Evolutionary conservation across 2,888 invertebrate species (phyloP), one percentile per base, ranked within the genome.

Genomic region (Hyalella azteca): DNA sequence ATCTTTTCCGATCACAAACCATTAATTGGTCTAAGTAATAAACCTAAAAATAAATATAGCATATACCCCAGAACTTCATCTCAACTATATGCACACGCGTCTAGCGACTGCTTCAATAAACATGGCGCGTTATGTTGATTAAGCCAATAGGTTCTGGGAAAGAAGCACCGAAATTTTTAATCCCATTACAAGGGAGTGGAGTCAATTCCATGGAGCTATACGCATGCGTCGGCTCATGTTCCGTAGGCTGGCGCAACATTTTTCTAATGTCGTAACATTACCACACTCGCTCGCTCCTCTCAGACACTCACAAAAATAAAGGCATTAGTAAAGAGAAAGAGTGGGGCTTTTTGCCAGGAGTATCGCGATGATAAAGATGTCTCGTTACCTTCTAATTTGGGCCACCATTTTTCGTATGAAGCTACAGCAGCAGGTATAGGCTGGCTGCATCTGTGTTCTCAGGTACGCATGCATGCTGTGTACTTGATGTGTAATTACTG

Each of bases 291-390:
- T 66, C 32, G 66, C 66, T 66, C 66, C 66, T 66, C 66, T 66
- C 36, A 66, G 36, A 36, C 66, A 36, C 66, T 66, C 66, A 66
- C 66, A 66, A 66, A 66, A 66, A 66, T 66, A 66, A 66, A 66
- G 66, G 66, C 66, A 66, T 66, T 66, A 66, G 66, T 66, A 66
- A 66, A 66, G 66, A 66, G 66, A 66, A 66, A 66, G 36, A 66
- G 66, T 15, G 66, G 29, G 36, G 66, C 66, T 66, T 66, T 66
- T 66, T 66, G 66, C 66, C 36, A 32, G 39, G 66, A 66, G 66
- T 66, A 66, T 66, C 66, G 66, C 66, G 66, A 66, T 66, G 66
- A 66, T 66, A 66, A 66, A 66, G 66, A 66, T 66, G 66, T 66
- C 66, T 66, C 66, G 66, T 66, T 66, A 66, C 36, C 66, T 66